phyloP scores from a whole-genome alignment of 1,140 invertebrate species.

The Danaus plexippus region DNA sequence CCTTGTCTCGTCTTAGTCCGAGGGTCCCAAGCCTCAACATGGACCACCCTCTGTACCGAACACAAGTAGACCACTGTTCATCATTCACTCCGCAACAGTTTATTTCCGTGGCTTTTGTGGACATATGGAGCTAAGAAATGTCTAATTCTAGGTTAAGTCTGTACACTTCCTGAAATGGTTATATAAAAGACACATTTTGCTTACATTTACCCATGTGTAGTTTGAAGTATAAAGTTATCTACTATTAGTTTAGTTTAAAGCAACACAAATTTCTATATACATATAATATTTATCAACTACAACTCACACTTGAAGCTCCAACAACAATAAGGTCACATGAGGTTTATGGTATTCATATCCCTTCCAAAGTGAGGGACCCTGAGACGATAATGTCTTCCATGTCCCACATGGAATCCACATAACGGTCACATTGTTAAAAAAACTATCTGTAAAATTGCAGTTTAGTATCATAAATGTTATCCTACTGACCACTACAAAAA shows the following conservation, averaged over 20 bases:
- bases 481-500: conserved; percentile 11
- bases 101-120: conserved; percentile 80
- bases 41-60: conserved; percentile 93
- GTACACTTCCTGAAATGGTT: conserved; percentile 83
- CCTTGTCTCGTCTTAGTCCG: conserved; percentile 82
- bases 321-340: conserved; percentile 95
- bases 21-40: conserved; percentile 97
- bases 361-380: conserved; percentile 96
- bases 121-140: conserved; percentile 90
- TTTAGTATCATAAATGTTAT: conserved; percentile 5
- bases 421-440: conserved; percentile 88
- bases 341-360: conserved; percentile 94
- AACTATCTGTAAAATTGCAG: conserved; percentile 74
- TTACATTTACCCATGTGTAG: not conserved
- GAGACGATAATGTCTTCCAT: conserved; percentile 91
- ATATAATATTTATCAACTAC: conserved; percentile 8
- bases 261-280: not conserved
- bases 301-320: conserved; percentile 81
- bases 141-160: conserved; percentile 94
- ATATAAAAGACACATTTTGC: conserved; percentile 3
- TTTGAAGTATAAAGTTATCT: conserved; percentile 25
- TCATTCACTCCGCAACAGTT: conserved; percentile 93
- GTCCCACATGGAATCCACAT: conserved; percentile 94
- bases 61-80: conserved; percentile 87
- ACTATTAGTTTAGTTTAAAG: too few relatives aligned